Conservation (phyloP, 2,113 vertebrate genomes). For the Bos taurus region DNA sequence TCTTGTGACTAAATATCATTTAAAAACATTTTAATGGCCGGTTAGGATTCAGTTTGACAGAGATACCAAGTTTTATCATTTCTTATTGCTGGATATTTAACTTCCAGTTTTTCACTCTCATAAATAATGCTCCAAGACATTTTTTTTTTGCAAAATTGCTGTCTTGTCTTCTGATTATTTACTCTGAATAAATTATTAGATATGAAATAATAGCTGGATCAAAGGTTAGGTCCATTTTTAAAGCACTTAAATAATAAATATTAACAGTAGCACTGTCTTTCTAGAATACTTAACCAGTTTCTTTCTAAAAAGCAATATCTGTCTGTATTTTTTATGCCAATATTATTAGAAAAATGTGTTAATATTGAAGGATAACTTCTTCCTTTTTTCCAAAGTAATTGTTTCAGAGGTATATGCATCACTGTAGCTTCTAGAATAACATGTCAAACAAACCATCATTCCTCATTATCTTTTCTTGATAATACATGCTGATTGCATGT, state of each 20-base stretch:
- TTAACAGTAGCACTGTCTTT: neutral
- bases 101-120: neutral
- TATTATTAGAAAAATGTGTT: neutral
- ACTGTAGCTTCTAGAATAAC: constrained; percentile 41
- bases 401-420: neutral
- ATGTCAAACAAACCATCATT: constrained; percentile 33
- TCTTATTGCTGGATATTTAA: constrained; percentile 4
- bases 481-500: constrained; percentile 74
- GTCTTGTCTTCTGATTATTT: neutral
- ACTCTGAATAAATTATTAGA: constrained; percentile 7
- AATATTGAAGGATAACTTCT: neutral
- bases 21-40: neutral
- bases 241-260: neutral
- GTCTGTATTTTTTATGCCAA: neutral
- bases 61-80: neutral
- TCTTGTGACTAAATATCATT: neutral
- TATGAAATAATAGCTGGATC: neutral
- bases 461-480: constrained; percentile 63
- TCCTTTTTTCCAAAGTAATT: constrained; percentile 6
- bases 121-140: neutral
- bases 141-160: neutral
- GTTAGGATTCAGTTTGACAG: neutral
- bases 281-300: neutral
- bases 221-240: neutral
- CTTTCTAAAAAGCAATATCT: neutral